Evolutionary conservation across 1,140 invertebrate species (phyloP).

Genomic region (Drosophila fuyamai): DNA sequence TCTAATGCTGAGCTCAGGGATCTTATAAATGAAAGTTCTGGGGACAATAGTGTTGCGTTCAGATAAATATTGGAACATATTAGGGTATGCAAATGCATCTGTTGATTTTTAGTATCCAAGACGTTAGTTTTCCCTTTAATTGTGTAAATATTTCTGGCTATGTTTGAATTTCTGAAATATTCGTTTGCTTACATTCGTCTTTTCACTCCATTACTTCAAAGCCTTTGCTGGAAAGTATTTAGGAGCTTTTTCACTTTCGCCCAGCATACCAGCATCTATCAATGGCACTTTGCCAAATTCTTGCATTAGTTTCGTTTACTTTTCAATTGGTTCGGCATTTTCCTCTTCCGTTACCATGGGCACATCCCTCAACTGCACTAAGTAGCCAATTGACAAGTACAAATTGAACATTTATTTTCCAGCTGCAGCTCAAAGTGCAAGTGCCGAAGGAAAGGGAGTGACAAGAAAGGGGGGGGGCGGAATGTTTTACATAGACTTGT

Average conservation of each 20-base stretch:
- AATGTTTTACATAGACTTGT: slow-evolving; percentile 49
- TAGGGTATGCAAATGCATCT: neutral
- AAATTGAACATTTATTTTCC: slow-evolving; percentile 63
- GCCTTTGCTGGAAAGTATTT: slow-evolving; percentile 1
- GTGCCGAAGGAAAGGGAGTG: slow-evolving; percentile 1
- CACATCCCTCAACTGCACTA: slow-evolving; percentile 25
- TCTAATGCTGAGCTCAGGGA: slow-evolving; percentile 9
- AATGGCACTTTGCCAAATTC: slow-evolving; percentile 45
- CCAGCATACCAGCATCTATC: slow-evolving; percentile 10
- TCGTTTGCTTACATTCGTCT: neutral
- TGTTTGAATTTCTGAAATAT: too few species aligned
- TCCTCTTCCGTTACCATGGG: slow-evolving; percentile 8
- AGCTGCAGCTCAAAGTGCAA: slow-evolving; percentile 33
- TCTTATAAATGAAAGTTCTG: neutral
- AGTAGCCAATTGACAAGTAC: slow-evolving; percentile 60
- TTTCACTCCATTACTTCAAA: neutral
- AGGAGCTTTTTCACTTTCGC: slow-evolving; percentile 7
- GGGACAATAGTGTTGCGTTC: too few species aligned
- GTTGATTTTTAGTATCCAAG: too few species aligned
- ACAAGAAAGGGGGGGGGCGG: neutral
- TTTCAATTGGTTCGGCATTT: slow-evolving; percentile 42
- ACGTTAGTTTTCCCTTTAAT: too few species aligned
- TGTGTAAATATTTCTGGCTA: too few species aligned
- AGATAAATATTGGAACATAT: neutral
- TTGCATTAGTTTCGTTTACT: slow-evolving; percentile 50